Evolutionary conservation across 2,113 vertebrate species (phyloP).

Genomic region (Corythaixoides concolor): DNA sequence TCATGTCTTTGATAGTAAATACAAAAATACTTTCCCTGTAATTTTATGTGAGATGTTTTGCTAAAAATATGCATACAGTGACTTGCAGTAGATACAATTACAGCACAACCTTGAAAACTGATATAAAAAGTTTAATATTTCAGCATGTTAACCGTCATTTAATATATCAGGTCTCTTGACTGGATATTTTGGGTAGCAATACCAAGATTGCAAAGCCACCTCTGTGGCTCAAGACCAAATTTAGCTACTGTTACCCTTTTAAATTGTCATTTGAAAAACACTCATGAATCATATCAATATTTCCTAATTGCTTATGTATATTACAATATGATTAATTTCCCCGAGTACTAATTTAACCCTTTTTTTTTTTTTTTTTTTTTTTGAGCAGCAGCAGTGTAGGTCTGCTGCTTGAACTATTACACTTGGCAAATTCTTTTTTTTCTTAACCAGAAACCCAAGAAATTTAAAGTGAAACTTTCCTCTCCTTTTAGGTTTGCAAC

Average conservation of each 20-base stretch:
- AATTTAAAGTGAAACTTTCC: slow-evolving; percentile 30
- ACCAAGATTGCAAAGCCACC: slow-evolving; percentile 45
- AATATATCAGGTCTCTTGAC: slow-evolving; percentile 53
- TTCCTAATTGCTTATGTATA: slow-evolving; percentile 58
- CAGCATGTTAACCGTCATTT: slow-evolving; percentile 49
- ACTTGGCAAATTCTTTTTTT: slow-evolving; percentile 41
- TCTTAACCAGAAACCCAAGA: slow-evolving; percentile 2
- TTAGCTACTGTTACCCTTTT: slow-evolving; percentile 59
- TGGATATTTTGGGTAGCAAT: slow-evolving; percentile 54
- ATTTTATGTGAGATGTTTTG: slow-evolving; percentile 51
- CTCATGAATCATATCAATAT: slow-evolving; percentile 47
- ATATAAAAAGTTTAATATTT: slow-evolving; percentile 52
- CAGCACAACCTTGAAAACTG: slow-evolving; percentile 48
- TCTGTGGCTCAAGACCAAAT: slow-evolving; percentile 51
- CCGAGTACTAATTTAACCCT: slow-evolving; percentile 49
- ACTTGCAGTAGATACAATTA: slow-evolving; percentile 55
- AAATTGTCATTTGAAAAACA: slow-evolving; percentile 64
- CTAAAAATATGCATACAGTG: slow-evolving; percentile 56
- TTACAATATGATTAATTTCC: slow-evolving; percentile 51
- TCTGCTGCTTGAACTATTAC: slow-evolving; percentile 5
- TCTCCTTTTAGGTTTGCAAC: background rate
- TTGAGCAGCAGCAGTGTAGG: background rate
- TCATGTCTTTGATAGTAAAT: slow-evolving; percentile 37
- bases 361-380: background rate
- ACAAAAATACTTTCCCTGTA: slow-evolving; percentile 51